Evolutionary conservation across 2,888 invertebrate species (phyloP).

Genomic region (Labia minor): DNA sequence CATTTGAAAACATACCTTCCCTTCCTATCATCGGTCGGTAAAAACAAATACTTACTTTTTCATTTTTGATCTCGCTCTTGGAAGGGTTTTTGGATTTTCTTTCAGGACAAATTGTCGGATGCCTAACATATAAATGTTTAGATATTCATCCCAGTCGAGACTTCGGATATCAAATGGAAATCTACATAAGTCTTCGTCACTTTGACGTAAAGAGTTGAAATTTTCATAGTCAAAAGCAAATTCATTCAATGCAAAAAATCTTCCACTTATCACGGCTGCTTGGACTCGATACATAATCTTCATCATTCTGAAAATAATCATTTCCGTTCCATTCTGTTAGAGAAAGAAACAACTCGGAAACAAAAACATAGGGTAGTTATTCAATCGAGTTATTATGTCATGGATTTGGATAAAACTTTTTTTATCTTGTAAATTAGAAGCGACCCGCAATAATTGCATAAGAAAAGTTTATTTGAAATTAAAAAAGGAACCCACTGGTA

Average conservation of each 20-base stretch:
- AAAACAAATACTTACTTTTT: constrained; percentile 42
- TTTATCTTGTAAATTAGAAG: too few species aligned
- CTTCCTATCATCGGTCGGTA: too few species aligned
- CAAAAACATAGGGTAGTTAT: too few species aligned
- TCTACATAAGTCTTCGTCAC: constrained; percentile 43
- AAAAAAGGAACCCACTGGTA: too few species aligned
- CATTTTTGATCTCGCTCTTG: constrained; percentile 52
- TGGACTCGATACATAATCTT: constrained; percentile 72
- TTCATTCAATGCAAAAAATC: constrained; percentile 74
- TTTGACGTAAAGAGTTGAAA: constrained; percentile 44
- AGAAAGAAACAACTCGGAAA: too few species aligned
- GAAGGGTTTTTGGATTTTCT: constrained; percentile 55
- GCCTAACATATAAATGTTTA: constrained; percentile 71
- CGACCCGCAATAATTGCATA: too few species aligned
- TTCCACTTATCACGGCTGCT: constrained; percentile 62
- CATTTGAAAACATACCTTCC: too few species aligned
- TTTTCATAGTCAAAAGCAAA: constrained; percentile 67
- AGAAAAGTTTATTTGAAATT: too few species aligned
- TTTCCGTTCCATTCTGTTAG: too few species aligned
- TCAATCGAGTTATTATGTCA: too few species aligned
- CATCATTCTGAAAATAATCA: constrained; percentile 54
- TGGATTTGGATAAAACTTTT: too few species aligned
- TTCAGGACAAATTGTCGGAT: constrained; percentile 73
- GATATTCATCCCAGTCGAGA: constrained; percentile 68
- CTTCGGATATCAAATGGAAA: constrained; percentile 56